These are phyloP conservation scores for Paralichthys olivaceus DNA, from an alignment of 2,113 vertebrate species.

Conservation along the genomic window DNA sequence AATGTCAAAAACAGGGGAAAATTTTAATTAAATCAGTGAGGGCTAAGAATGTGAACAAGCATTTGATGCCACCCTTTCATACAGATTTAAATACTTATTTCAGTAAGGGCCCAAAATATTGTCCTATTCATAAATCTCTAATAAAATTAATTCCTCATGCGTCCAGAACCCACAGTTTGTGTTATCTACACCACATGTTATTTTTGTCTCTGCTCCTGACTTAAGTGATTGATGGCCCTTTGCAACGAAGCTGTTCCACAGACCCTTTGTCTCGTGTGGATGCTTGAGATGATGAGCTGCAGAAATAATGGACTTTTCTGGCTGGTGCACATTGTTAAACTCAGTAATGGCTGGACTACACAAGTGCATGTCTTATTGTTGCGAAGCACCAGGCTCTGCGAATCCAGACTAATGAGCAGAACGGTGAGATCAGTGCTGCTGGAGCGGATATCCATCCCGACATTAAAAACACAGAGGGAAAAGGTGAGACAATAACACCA, in stretches of 20 bases:
- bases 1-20: too few relatives aligned
- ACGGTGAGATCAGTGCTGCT: conserved; percentile 65
- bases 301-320: conserved; percentile 73
- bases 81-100: too few relatives aligned
- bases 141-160: neutral
- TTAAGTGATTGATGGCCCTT: conserved; percentile 68
- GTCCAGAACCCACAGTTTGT: conserved; percentile 13
- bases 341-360: conserved; percentile 61
- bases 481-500: conserved; percentile 75
- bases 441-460: conserved; percentile 68
- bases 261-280: conserved; percentile 66
- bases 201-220: conserved; percentile 45
- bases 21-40: too few relatives aligned
- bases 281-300: conserved; percentile 77
- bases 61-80: too few relatives aligned
- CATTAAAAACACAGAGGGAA: conserved; percentile 71
- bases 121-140: too few relatives aligned
- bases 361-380: conserved; percentile 61
- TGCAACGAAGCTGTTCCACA: conserved; percentile 51
- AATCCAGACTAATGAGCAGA: conserved; percentile 73
- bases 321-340: conserved; percentile 73
- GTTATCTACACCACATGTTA: conserved; percentile 36
- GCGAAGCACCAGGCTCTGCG: conserved; percentile 48
- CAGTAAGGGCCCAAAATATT: too few relatives aligned
- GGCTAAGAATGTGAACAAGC: neutral